phyloP scores from a whole-genome alignment of 2,888 invertebrate species.

The Patella ulyssiponensis region DNA sequence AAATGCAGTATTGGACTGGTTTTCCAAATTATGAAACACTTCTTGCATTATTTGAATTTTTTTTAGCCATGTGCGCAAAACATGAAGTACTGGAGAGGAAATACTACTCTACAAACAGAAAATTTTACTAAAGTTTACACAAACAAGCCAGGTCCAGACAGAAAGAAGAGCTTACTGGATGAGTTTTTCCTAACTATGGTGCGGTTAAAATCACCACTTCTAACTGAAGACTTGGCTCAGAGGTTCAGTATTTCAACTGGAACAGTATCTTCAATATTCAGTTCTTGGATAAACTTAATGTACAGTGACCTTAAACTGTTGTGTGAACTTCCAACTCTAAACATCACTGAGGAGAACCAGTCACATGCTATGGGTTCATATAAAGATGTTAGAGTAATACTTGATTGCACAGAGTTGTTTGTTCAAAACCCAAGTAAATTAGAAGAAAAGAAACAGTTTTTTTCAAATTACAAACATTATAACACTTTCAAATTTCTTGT shows the following conservation, averaged over 20 bases:
- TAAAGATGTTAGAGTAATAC: conserved; percentile 22
- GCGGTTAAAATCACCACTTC: conserved; percentile 16
- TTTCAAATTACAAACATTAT: conserved; percentile 31
- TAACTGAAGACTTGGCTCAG: conserved; percentile 17
- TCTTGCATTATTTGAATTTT: conserved; percentile 12
- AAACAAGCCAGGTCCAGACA: conserved; percentile 17
- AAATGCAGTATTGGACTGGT: conserved; percentile 24
- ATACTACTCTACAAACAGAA: conserved; percentile 15
- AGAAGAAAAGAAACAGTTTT: conserved; percentile 26
- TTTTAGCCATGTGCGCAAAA: conserved; percentile 16
- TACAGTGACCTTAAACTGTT: conserved; percentile 23
- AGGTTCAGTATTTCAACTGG: conserved; percentile 19
- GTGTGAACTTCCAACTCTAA: conserved; percentile 23
- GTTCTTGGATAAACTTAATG: conserved; percentile 24
- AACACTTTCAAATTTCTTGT: conserved; percentile 32
- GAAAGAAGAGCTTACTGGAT: conserved; percentile 15
- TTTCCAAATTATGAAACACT: conserved; percentile 25
- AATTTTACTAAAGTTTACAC: not conserved
- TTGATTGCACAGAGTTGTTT: conserved; percentile 32
- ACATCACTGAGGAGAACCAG: conserved; percentile 14
- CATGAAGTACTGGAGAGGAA: conserved; percentile 24
- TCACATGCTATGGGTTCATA: conserved; percentile 19
- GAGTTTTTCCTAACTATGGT: conserved; percentile 31
- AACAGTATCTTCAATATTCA: conserved; percentile 17
- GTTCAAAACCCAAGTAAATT: conserved; percentile 25